phyloP scores from a whole-genome alignment of 2,888 invertebrate species.

The Pristionchus japonicus region DNA sequence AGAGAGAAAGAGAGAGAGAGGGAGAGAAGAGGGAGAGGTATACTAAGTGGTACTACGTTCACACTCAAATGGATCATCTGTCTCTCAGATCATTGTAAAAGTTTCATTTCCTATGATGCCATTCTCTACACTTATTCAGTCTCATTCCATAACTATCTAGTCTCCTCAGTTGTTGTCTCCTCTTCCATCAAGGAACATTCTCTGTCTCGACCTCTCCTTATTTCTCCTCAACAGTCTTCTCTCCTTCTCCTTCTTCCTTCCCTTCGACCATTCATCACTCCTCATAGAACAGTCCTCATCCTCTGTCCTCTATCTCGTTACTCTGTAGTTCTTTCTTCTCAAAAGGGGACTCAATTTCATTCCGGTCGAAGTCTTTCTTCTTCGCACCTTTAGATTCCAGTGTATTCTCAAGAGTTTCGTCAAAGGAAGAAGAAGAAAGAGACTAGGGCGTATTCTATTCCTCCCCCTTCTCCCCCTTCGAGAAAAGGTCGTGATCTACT shows the following conservation, averaged over 20 bases:
- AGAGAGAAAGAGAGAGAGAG: slow-evolving; percentile 26
- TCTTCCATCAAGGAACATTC: too few relatives aligned
- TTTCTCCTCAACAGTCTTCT: neutral
- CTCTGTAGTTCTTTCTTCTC: neutral
- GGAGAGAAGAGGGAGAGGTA: slow-evolving; percentile 44
- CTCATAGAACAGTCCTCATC: neutral
- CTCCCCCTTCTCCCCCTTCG: neutral
- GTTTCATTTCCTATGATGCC: too few relatives aligned
- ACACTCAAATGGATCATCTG: neutral
- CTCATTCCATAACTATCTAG: too few relatives aligned
- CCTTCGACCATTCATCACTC: neutral
- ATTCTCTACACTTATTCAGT: neutral
- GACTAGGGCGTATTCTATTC: neutral
- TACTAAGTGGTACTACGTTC: neutral
- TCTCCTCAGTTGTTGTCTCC: neutral
- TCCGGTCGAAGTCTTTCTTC: neutral
- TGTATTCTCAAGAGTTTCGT: neutral
- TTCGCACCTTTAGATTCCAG: neutral
- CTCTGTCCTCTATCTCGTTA: neutral
- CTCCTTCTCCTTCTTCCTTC: neutral
- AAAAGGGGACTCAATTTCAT: neutral
- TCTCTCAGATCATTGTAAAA: too few relatives aligned
- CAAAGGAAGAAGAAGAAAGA: neutral
- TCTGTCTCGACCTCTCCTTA: neutral
- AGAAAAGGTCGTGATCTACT: neutral